Evolutionary conservation across 2,113 vertebrate genomes (phyloP).

Genomic region (Amphiprion ocellaris): DNA sequence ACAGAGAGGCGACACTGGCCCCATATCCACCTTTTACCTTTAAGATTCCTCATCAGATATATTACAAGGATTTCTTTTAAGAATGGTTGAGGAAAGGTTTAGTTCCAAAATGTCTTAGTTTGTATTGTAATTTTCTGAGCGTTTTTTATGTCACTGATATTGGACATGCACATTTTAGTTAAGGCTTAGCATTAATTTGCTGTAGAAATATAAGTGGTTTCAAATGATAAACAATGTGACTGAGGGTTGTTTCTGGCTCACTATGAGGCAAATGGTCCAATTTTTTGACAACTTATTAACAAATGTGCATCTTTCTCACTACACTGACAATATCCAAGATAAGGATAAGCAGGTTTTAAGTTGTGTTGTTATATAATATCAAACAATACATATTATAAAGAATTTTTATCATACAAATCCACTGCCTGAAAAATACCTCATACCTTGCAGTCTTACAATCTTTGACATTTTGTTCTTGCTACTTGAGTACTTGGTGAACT

Average conservation of each 20-base stretch:
- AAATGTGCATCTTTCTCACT: background rate
- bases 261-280: background rate
- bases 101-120: background rate
- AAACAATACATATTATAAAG: too few relatives aligned
- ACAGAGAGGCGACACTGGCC: constrained; percentile 12
- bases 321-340: constrained; percentile 2
- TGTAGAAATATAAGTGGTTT: background rate
- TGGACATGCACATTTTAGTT: background rate
- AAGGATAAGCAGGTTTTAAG: background rate
- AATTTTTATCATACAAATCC: too few relatives aligned
- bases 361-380: background rate
- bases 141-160: background rate
- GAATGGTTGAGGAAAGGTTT: background rate
- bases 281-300: background rate
- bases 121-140: background rate
- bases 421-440: too few relatives aligned
- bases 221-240: constrained; percentile 5
- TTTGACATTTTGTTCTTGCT: background rate
- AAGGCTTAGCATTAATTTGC: background rate
- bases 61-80: background rate
- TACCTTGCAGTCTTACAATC: too few relatives aligned
- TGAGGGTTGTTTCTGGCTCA: too few relatives aligned
- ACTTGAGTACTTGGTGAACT: background rate
- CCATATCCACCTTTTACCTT: constrained; percentile 29
- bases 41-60: constrained; percentile 3